Percentiles rank a stretch among this genome's conserved stretches.
phyloP scores from a whole-genome alignment of 2,888 invertebrate genomes.

The Diadegma fenestrale region DNA sequence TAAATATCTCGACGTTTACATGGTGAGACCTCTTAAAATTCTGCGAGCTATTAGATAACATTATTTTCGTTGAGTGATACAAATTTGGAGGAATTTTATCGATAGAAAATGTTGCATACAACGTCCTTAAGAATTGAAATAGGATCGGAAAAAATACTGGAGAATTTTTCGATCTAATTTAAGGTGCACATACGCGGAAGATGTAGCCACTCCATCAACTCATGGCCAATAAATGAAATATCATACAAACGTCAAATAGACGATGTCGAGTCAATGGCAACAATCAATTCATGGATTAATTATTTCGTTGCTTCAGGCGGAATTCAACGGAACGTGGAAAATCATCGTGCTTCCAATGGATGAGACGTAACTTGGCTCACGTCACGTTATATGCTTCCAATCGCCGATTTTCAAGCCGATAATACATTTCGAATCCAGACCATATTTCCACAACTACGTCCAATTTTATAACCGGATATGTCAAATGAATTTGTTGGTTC shows the following conservation, averaged over 20 bases:
- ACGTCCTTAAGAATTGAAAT: too few relatives aligned
- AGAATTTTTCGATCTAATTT: neutral
- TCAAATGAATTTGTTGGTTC: constrained; percentile 8
- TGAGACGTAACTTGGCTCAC: constrained; percentile 20
- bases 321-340: neutral
- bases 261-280: constrained; percentile 62
- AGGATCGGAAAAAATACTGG: neutral
- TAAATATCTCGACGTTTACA: too few relatives aligned
- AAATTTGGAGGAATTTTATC: too few relatives aligned
- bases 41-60: too few relatives aligned
- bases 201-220: neutral
- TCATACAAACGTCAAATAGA: neutral
- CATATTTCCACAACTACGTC: neutral
- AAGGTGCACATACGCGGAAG: neutral
- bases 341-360: constrained; percentile 25
- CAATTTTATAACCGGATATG: constrained; percentile 3
- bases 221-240: neutral
- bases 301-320: constrained; percentile 51
- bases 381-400: neutral
- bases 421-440: constrained; percentile 7
- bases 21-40: too few relatives aligned
- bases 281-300: constrained; percentile 71
- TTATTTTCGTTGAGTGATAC: too few relatives aligned
- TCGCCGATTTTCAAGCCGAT: neutral
- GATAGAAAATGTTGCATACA: too few relatives aligned